Conservation (phyloP, 2,113 vertebrate species). For the Cyphomyrus discorhynchus region DNA sequence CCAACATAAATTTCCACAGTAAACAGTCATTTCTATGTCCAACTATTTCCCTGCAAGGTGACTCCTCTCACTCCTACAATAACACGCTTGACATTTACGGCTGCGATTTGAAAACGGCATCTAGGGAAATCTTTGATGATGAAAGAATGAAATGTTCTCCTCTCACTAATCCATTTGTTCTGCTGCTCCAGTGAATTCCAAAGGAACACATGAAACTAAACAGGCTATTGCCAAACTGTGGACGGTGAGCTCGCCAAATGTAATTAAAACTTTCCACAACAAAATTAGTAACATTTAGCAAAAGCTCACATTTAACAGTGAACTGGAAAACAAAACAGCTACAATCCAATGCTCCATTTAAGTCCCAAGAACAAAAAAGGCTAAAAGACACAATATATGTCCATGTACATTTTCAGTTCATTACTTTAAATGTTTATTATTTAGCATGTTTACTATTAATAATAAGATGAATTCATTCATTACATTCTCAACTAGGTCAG, state of each 20-base stretch:
- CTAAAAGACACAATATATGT: not conserved
- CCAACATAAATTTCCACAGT: not conserved
- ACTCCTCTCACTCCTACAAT: slow-evolving; percentile 52
- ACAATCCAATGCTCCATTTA: not conserved
- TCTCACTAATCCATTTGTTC: slow-evolving; percentile 74
- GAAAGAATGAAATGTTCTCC: slow-evolving; percentile 81
- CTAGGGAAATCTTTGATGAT: slow-evolving; percentile 82
- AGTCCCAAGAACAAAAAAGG: not conserved
- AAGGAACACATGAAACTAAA: slow-evolving; percentile 78
- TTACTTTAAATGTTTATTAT: not conserved
- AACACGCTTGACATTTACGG: slow-evolving; percentile 73
- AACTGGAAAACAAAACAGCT: not conserved
- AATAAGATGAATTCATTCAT: not conserved
- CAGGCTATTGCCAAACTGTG: slow-evolving; percentile 70
- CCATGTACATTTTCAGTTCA: not conserved
- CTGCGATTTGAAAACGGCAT: slow-evolving; percentile 74
- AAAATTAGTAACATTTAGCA: not conserved
- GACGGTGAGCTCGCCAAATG: slow-evolving; percentile 48
- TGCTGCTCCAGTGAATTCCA: slow-evolving; percentile 84
- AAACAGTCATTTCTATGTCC: not conserved
- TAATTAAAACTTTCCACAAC: not conserved
- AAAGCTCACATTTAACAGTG: not conserved
- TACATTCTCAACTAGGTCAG: not conserved
- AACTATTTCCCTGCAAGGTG: not conserved
- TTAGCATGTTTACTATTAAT: not conserved